Evolutionary conservation across 2,888 invertebrate genomes (phyloP), one percentile per base, ranked within the genome.

Genomic region (Platycheirus rosarum): DNA sequence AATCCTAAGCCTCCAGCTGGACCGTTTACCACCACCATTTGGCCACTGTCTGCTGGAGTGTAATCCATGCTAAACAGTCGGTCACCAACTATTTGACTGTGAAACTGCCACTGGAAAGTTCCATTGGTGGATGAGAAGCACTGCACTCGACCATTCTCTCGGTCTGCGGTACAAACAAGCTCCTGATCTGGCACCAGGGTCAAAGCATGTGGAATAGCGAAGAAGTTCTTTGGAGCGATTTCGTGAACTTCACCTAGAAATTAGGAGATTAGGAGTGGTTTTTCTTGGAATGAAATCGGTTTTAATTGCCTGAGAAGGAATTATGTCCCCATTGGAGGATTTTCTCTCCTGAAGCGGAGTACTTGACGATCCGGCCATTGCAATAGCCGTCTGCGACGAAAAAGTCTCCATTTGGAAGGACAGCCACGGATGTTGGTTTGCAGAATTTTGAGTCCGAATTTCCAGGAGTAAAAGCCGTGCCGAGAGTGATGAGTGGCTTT

Each of bases 381-480:
- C 98, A 96, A 86, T 95, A 95, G 2, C 95, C 95, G 87, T 95
- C 95, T 0, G 95, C 93, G 0, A 95, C 94, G 88, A 95, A 95
- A 89, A 95, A 95, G 85, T 95, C 95, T 0, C 95, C 96, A 70
- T 92, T 92, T 2, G 91, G 87, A 44, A 93, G 89, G 2, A 95
- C 94, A 5, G 95, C 95, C 1, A 96, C 95, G 0, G 94, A 94
- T 2, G 95, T 94, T 7, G 96, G 96, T 90, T 96, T 96, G 89
- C 96, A 96, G 91, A 95, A 96, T 87, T 93, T 94, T 1, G 87
- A 87, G 35, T 92, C 91, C 84, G 94, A 94, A 60, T 92, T 92
- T 18, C 90, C 90, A 0, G 90, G 90, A 8, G 76, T 75, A 78
- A 90, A 90, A 1, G 87, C 87, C 9, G 87, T 89, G 6, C 93